These are phyloP conservation scores for Trissoscelio sp. DNA, from an alignment of 2,888 invertebrate species.

Conservation along the genomic window DNA sequence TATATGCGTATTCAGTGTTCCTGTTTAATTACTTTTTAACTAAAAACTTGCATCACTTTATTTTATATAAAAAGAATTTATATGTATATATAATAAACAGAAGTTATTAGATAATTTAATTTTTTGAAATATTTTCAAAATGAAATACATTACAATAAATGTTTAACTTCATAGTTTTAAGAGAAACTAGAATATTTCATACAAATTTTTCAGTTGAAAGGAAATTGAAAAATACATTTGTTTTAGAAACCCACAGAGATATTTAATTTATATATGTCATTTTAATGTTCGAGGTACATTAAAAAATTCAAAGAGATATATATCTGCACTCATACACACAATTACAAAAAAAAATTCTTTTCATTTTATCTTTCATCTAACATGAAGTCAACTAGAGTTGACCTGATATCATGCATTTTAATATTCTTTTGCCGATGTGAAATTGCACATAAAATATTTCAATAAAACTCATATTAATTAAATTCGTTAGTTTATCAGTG, in stretches of 20 bases:
- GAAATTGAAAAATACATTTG: no score
- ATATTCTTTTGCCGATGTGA: not conserved
- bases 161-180: no score
- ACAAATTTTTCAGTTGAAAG: no score
- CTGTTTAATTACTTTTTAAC: not conserved
- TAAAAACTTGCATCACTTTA: no score
- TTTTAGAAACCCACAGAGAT: not conserved
- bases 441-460: not conserved
- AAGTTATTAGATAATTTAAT: no score
- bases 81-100: no score
- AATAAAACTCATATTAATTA: not conserved
- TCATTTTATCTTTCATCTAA: not conserved
- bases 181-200: no score
- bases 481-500: not conserved
- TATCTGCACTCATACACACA: not conserved
- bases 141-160: no score
- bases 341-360: not conserved
- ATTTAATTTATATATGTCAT: slow-evolving; percentile 4
- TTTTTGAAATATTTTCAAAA: no score
- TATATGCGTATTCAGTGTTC: not conserved
- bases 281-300: slow-evolving; percentile 2
- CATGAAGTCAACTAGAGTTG: not conserved
- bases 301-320: not conserved
- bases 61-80: no score
- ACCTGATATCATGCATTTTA: not conserved